These are phyloP conservation scores for Globodera rostochiensis DNA, from an alignment of 1,140 invertebrate genomes.

Conservation along the genomic window DNA sequence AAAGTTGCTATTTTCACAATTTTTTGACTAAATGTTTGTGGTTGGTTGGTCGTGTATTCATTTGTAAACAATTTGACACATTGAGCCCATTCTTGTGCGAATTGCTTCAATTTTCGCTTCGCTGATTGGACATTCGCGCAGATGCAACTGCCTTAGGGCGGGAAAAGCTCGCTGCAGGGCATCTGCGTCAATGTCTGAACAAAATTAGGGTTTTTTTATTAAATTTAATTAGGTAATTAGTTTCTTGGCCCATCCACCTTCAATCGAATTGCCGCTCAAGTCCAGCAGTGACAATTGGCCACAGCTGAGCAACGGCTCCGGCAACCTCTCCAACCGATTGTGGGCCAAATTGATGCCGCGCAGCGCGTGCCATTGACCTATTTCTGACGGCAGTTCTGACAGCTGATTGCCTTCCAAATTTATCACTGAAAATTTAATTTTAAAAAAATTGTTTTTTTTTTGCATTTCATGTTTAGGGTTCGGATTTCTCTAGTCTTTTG, in stretches of 20 bases:
- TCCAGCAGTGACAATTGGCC: conserved; percentile 47
- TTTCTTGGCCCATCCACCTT: conserved; percentile 36
- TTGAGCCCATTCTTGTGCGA: conserved; percentile 4
- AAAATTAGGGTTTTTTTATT: conserved; percentile 11
- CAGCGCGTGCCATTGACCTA: conserved; percentile 42
- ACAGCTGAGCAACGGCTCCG: conserved; percentile 38
- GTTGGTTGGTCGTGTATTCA: background rate
- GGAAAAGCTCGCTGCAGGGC: conserved; percentile 33
- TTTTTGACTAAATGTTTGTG: background rate
- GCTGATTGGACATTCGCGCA: conserved; percentile 40
- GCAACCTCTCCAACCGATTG: conserved; percentile 45
- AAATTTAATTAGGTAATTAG: conserved; percentile 15
- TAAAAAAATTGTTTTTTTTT: background rate
- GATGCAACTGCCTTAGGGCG: conserved; percentile 43
- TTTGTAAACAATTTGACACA: conserved; percentile 22
- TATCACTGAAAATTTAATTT: conserved; percentile 39
- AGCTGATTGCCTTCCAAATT: conserved; percentile 57
- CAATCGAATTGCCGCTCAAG: conserved; percentile 50
- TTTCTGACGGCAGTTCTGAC: conserved; percentile 50
- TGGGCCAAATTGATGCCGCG: conserved; percentile 51
- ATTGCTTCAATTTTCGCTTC: conserved; percentile 3
- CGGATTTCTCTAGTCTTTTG: too few relatives aligned
- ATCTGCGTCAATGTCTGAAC: conserved; percentile 47
- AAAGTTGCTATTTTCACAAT: background rate
- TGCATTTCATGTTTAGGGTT: background rate